Evolutionary conservation across 2,113 vertebrate species (phyloP).

Genomic region (Empidonax alnorum): DNA sequence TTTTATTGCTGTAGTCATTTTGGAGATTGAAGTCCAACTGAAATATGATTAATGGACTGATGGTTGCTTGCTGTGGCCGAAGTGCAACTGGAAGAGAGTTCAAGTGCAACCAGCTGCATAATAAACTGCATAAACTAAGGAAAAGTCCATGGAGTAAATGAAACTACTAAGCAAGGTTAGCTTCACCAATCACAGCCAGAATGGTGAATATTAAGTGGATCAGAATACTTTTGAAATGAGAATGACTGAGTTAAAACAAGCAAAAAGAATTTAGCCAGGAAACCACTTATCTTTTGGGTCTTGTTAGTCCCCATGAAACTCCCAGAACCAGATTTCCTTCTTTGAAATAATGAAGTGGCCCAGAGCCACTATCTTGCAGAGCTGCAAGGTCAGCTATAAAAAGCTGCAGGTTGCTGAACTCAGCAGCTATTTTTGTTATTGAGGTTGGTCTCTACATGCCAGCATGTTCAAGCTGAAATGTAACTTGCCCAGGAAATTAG

Average conservation of each 20-base stretch:
- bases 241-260: background rate
- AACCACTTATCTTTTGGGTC: constrained; percentile 50
- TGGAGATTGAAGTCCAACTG: background rate
- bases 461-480: constrained; percentile 18
- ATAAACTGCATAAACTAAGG: background rate
- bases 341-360: constrained; percentile 51
- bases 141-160: background rate
- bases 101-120: background rate
- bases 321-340: background rate
- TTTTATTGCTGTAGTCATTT: background rate
- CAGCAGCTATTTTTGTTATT: constrained; percentile 54
- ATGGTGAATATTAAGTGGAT: background rate
- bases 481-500: constrained; percentile 60
- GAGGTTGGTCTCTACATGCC: constrained; percentile 28
- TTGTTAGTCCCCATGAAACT: constrained; percentile 18
- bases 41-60: background rate
- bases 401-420: constrained; percentile 51
- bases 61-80: background rate
- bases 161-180: background rate
- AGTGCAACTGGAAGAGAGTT: background rate
- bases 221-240: constrained; percentile 37
- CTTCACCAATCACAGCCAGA: background rate
- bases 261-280: constrained; percentile 19
- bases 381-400: constrained; percentile 53
- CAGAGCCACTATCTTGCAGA: constrained; percentile 39